Base-by-base conservation (phyloP, 2,113 vertebrate genomes). In the Tetrao urogallus region DNA sequence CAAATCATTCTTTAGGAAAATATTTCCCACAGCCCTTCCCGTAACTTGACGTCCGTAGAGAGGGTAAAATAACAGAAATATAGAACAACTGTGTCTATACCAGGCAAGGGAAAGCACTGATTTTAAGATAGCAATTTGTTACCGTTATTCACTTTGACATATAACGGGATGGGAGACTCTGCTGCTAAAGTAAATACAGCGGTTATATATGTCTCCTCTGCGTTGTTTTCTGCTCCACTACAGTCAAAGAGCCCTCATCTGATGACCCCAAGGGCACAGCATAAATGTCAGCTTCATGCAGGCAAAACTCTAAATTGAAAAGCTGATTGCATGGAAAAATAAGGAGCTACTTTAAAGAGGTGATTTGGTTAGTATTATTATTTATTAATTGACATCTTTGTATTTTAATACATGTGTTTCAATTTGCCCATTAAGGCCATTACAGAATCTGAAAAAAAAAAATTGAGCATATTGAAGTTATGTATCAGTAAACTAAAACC, bases 21-120 rank as follows among this genome's bases (percentile, higher is more conserved):
- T 81, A 91, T 94, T 97, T 97, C 93, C 92, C 93, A 94, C 94
- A 96, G 92, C 47, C 81, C 90, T 93, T 93, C 82, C 95, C 92
- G 76, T 82, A 95, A 95, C 90, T 86, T 92, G 92, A 94, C 3
- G 48, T 95, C 94, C 90, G 71, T 36, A 79, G 88, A 95, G 88
- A 95, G 88, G 58, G 77, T 86, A 95, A 94, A 93, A 89, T 73
- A 92, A 50, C 93, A 96, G 70, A 78, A 95, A 69, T 76, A 86
- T 1, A 71, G 81, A 90, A 86, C 61, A 86, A 91, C 80, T 66
- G 50, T 47, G 72, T 71, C 86, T 66, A 83, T 47, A 61, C 7
- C 1, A 2, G 65, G 93, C 86, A 92, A 94, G 45, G 86, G 86
- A 96, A 96, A 95, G 63, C 54, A 92, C 75, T 67, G 67, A 73